Conservation (phyloP, 2,797 vertebrate genomes). For the Synanceia verrucosa region DNA sequence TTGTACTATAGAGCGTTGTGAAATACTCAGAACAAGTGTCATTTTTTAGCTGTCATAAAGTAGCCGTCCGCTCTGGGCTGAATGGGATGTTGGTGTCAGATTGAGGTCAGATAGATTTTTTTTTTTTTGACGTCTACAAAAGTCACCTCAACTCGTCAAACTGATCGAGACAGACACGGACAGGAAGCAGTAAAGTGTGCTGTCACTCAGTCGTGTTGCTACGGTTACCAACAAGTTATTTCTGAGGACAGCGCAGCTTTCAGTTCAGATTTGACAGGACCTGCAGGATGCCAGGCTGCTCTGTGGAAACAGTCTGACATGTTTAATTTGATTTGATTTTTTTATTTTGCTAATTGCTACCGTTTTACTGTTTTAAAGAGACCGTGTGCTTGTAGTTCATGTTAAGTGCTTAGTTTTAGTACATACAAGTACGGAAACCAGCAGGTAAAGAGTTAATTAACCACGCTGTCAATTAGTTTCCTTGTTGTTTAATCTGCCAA, state of each 20-base stretch:
- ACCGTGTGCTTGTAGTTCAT: not conserved
- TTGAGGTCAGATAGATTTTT: constrained; percentile 1
- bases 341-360: not conserved
- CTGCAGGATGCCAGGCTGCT: constrained; percentile 4
- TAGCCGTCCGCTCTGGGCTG: not conserved
- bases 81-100: not conserved
- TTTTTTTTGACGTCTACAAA: constrained; percentile 14
- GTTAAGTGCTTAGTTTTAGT: constrained; percentile 5
- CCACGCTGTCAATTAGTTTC: not conserved
- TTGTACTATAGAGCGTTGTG: constrained; percentile 29
- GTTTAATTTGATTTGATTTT: not conserved
- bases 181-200: constrained; percentile 59
- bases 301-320: not conserved
- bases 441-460: not conserved
- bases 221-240: constrained; percentile 20
- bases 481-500: not conserved
- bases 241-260: constrained; percentile 3
- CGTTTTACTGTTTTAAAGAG: not conserved
- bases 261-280: not conserved
- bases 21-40: not conserved
- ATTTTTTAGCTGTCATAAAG: not conserved
- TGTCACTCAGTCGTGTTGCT: constrained; percentile 47
- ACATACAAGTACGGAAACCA: not conserved
- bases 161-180: constrained; percentile 45
- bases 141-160: constrained; percentile 3